phyloP scores from a whole-genome alignment of 2,113 vertebrate genomes.

The Tupaia chinensis region DNA sequence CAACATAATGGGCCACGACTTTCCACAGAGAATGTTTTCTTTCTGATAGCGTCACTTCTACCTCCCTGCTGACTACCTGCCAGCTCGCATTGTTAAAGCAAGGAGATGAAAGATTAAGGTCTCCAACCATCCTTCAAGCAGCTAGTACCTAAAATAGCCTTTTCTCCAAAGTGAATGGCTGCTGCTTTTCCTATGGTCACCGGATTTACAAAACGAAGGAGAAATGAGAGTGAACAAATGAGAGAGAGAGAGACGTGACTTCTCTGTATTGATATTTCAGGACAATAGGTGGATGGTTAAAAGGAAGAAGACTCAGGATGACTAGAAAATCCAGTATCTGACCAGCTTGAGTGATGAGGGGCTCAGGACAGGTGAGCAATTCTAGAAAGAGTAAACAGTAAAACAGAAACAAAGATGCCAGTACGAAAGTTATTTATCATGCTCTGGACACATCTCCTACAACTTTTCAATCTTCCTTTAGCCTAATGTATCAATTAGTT shows the following conservation, averaged over 20 bases:
- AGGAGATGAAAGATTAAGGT: constrained; percentile 61
- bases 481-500: background rate
- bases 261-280: background rate
- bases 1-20: constrained; percentile 57
- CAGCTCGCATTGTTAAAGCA: constrained; percentile 59
- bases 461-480: background rate
- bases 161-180: constrained; percentile 53
- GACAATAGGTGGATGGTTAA: background rate
- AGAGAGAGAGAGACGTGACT: background rate
- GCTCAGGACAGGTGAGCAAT: background rate
- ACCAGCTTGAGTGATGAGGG: background rate
- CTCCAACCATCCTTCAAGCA: constrained; percentile 3
- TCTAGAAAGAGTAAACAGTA: constrained; percentile 3
- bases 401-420: background rate
- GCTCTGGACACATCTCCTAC: background rate
- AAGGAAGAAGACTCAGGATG: background rate
- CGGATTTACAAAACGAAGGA: constrained; percentile 21
- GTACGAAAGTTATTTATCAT: background rate
- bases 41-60: constrained; percentile 57
- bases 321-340: background rate
- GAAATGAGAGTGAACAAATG: background rate
- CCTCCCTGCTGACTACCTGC: constrained; percentile 54
- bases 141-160: constrained; percentile 64
- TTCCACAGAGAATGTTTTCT: constrained; percentile 65
- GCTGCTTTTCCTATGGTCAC: constrained; percentile 50